Evolutionary conservation across 2,797 vertebrate species (phyloP), one percentile per base, ranked within the genome.

Genomic region (Platyrinchus mystaceus): DNA sequence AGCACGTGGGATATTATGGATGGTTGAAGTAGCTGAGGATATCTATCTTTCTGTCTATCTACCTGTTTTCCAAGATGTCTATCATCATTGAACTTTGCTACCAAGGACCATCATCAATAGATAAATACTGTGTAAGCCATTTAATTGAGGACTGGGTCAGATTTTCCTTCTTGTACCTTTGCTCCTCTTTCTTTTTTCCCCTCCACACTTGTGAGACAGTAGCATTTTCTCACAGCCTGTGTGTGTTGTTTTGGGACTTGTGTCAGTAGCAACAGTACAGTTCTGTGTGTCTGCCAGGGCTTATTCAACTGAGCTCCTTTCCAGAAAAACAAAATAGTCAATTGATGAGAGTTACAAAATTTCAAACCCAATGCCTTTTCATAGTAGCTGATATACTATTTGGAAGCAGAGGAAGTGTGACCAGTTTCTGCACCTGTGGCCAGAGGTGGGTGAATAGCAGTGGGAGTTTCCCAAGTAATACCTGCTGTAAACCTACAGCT

Each of bases 41-140:
- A 97, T 97, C 95, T 87, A 28, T 95, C 95, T 90, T 94, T 87
- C 82, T 76, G 46, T 76, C 87, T 92, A 80, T 95, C 82, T 84
- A 81, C 63, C 79, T 69, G 22, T 49, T 96, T 84, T 89, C 66
- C 74, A 60, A 87, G 79, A 87, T 88, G 95, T 75, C 95, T 88
- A 69, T 92, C 92, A 87, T 52, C 92, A 93, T 44, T 39, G 89
- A 94, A 74, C 36, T 67, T 60, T 5, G 0, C 59, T 63, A 74
- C 67, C 59, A 53, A 60, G 77, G 76, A 93, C 84, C 69, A 91
- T 93, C 76, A 90, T 85, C 89, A 46, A 84, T 44, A 95, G 82
- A 95, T 76, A 88, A 85, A 88, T 90, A 55, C 69, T 69, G 34
- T 60, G 84, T 81, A 58, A 68, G 66, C 58, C 46, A 85, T 86